A percentile compares a stretch with the other conserved stretches of the same genome.
Evolutionary conservation across 2,113 vertebrate species (phyloP).

Genomic region (Thermophis baileyi): DNA sequence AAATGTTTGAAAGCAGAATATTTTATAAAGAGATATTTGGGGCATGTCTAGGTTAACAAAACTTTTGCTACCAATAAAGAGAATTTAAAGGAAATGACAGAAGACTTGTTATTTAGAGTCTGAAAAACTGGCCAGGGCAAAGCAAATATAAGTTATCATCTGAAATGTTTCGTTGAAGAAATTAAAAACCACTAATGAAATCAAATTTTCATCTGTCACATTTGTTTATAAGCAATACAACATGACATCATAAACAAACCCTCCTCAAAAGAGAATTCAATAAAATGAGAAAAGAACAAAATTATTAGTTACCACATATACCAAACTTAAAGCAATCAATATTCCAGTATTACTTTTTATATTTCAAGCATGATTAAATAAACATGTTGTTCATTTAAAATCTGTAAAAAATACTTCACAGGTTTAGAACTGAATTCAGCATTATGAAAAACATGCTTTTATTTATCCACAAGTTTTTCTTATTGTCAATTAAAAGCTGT

Average conservation of each 20-base stretch:
- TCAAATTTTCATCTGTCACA: background rate
- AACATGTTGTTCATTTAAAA: background rate
- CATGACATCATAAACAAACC: background rate
- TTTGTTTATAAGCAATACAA: background rate
- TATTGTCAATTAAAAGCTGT: background rate
- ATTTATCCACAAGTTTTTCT: background rate
- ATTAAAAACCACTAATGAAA: background rate
- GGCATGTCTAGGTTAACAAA: background rate
- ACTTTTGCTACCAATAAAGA: background rate
- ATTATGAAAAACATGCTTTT: background rate
- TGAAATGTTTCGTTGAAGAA: background rate
- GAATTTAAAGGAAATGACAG: constrained; percentile 18
- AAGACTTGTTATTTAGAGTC: background rate
- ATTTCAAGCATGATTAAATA: background rate
- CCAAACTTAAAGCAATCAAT: background rate
- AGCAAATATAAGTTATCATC: background rate
- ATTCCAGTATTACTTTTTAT: background rate
- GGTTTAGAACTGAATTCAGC: background rate
- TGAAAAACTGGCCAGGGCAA: background rate
- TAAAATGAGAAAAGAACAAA: background rate
- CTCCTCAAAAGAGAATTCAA: too few relatives aligned
- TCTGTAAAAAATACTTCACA: background rate
- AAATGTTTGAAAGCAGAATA: background rate
- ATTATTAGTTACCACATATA: background rate
- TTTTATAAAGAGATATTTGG: background rate